Base-by-base conservation (phyloP, 1,140 invertebrate species). In the Saccostrea glomerata region DNA sequence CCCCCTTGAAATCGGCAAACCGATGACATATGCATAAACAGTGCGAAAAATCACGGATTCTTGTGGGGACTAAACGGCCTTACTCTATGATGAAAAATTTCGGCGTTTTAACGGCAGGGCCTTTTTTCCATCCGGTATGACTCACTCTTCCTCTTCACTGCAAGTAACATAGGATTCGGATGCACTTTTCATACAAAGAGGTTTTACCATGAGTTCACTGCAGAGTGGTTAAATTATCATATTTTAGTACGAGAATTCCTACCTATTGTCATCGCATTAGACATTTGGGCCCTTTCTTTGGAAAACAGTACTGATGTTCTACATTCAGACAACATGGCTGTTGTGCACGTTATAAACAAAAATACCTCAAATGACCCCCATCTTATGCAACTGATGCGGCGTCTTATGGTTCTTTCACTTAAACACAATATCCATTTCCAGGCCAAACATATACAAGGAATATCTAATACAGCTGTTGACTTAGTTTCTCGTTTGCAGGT, bases 271-370 rank as follows among this genome's bases (percentile, higher is more conserved):
- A 56, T 56, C 13, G 55, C 55, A 56, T 13, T 56, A 56, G 55
- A 56, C 6, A 6, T 56, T 56, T 56, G 55, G 55, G 6, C 6
- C 13, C 55, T 7, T 56, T 13, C 6, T 6, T 56, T 56, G 6
- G 6, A 6, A 56, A 56, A 56, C 13, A 7, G 55, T 13, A 56
- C 6, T 6, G 55, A 7, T 6, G 13, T 56, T 56, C 55, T 56
- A 20, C 58, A 85, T 17, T 55, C 87, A 47, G 90, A 91, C 66
- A 91, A 90, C 84, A 6, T 47, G 23, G 82, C n/a, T n/a, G n/a
- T n/a, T n/a, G n/a, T n/a, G n/a, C n/a, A n/a, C n/a, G n/a, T n/a
- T n/a, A n/a, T n/a, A 5, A 90, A 90, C 58, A 88, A 85, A 54
- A 82, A 86, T 17, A 73, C 88, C 17, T 86, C 47, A 23, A 88